A percentile compares a stretch with the other conserved stretches of the same genome.
phyloP scores from a whole-genome alignment of 2,888 invertebrate species.

The Opisthograptis luteolata region DNA sequence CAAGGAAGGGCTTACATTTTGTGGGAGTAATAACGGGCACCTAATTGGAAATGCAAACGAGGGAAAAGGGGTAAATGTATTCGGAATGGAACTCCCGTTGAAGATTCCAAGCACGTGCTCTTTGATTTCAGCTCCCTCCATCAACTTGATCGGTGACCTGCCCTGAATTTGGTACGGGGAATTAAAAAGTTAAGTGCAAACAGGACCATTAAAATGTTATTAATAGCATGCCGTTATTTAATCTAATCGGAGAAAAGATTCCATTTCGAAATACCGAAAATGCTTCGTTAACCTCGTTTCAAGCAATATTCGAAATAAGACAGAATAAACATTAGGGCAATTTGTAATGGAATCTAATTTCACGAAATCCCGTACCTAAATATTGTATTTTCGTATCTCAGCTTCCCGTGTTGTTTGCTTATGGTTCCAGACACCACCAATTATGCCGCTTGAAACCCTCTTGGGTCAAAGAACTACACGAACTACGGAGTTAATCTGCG shows the following conservation, averaged over 20 bases:
- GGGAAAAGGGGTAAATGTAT: slow-evolving; percentile 44
- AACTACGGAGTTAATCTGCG: slow-evolving; percentile 55
- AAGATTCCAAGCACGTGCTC: slow-evolving; percentile 62
- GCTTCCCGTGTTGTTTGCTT: slow-evolving; percentile 25
- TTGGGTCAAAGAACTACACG: slow-evolving; percentile 63
- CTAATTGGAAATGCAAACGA: slow-evolving; percentile 62
- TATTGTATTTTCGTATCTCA: slow-evolving; percentile 5
- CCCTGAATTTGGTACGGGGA: slow-evolving; percentile 50
- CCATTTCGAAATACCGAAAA: neutral
- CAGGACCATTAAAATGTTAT: slow-evolving; percentile 13
- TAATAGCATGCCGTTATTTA: slow-evolving; percentile 3
- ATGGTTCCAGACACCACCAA: slow-evolving; percentile 42
- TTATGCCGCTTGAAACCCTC: slow-evolving; percentile 36
- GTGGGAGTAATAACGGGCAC: slow-evolving; percentile 35
- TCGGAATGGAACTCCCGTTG: slow-evolving; percentile 44
- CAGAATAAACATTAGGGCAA: slow-evolving; percentile 12
- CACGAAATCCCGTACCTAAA: neutral
- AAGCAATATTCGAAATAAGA: slow-evolving; percentile 9
- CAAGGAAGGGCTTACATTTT: slow-evolving; percentile 26
- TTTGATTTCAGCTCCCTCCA: slow-evolving; percentile 66
- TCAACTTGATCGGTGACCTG: slow-evolving; percentile 54
- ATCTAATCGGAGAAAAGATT: neutral
- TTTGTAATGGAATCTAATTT: slow-evolving; percentile 22
- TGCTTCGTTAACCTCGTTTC: slow-evolving; percentile 1
- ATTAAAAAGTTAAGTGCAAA: slow-evolving; percentile 39